phyloP scores from a whole-genome alignment of 2,113 vertebrate species.

The Neodon shergylaensis region DNA sequence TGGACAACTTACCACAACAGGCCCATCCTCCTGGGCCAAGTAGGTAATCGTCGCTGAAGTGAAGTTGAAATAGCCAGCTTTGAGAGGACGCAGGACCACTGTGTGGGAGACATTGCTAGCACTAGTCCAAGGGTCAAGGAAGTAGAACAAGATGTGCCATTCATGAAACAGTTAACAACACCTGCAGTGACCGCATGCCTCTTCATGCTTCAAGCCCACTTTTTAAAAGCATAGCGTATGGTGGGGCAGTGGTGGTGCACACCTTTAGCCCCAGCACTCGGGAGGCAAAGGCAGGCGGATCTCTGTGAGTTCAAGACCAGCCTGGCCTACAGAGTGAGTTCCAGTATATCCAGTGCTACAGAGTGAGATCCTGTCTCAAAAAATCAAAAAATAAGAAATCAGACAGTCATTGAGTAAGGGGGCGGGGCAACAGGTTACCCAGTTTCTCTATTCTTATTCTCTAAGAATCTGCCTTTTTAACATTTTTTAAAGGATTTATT shows the following conservation, averaged over 20 bases:
- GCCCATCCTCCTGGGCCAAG: conserved; percentile 94
- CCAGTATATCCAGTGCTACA: neutral
- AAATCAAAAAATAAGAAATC: neutral
- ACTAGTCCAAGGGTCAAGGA: conserved; percentile 86
- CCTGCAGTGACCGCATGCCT: neutral
- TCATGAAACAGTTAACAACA: neutral
- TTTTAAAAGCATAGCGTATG: neutral
- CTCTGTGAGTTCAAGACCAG: neutral
- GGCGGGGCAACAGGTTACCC: too few relatives aligned
- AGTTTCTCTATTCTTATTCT: neutral
- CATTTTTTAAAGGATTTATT: too few relatives aligned
- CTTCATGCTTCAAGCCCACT: neutral
- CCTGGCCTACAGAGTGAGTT: neutral
- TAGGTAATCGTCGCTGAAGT: conserved; percentile 96
- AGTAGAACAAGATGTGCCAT: neutral
- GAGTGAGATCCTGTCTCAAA: neutral
- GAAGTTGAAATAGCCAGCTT: conserved; percentile 98
- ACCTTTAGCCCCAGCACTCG: neutral
- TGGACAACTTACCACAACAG: conserved; percentile 91
- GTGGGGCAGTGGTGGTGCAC: neutral
- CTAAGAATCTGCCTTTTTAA: neutral
- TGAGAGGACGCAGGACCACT: conserved; percentile 95
- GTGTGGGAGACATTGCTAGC: conserved; percentile 98
- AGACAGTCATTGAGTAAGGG: neutral
- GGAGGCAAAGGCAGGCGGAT: neutral